These are phyloP conservation scores for Kuschelorhynchus macadamiae DNA, from an alignment of 2,888 invertebrate genomes.

Conservation along the genomic window DNA sequence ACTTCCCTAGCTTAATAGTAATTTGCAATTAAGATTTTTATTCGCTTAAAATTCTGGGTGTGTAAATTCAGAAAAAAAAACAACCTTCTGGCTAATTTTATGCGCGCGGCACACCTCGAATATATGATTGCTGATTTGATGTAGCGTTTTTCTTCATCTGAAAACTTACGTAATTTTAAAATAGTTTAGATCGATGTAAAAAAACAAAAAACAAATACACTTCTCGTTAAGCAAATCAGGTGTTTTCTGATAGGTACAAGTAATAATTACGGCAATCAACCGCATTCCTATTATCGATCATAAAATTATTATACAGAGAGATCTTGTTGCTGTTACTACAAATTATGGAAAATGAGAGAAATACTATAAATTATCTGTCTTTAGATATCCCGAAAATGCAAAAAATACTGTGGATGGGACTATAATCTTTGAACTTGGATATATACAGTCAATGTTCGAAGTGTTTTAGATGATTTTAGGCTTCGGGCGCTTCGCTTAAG, in stretches of 20 bases:
- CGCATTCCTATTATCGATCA: slow-evolving; percentile 22
- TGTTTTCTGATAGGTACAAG: slow-evolving; percentile 11
- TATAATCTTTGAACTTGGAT: no score
- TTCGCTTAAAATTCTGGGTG: slow-evolving; percentile 40
- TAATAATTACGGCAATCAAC: slow-evolving; percentile 16
- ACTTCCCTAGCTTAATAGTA: no score
- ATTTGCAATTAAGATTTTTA: slow-evolving; percentile 43
- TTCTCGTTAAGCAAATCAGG: slow-evolving; percentile 10
- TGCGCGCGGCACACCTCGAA: slow-evolving; percentile 25
- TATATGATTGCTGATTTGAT: slow-evolving; percentile 21
- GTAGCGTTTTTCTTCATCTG: slow-evolving; percentile 13
- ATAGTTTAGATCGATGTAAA: slow-evolving; percentile 11
- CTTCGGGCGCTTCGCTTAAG: no score
- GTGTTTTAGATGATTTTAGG: no score
- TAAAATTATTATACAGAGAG: slow-evolving; percentile 12
- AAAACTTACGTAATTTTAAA: slow-evolving; percentile 17
- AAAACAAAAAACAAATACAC: slow-evolving; percentile 8
- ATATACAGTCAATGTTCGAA: no score
- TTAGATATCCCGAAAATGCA: no score
- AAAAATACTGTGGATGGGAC: no score
- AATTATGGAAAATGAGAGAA: no score
- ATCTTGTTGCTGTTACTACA: slow-evolving; percentile 6
- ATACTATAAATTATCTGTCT: no score
- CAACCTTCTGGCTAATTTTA: slow-evolving; percentile 26
- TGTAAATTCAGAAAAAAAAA: slow-evolving; percentile 28